phyloP scores from a whole-genome alignment of 30 jellyfish, hydroid and myxozoan genomes.

The Mastigias papua region DNA sequence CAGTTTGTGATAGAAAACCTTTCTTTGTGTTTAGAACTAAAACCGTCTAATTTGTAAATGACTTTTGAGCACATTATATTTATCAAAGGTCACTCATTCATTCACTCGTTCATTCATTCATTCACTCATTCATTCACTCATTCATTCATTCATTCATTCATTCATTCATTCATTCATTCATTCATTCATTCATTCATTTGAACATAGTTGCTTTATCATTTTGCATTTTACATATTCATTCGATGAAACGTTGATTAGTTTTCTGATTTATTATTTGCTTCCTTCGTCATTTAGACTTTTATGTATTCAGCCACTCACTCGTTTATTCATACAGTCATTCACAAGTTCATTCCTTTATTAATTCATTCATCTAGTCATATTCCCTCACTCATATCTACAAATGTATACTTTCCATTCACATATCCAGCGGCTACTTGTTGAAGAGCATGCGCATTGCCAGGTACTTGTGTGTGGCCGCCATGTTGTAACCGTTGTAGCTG shows the following conservation, averaged over 20 bases:
- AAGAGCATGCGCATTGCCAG: neutral
- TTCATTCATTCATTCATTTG: neutral
- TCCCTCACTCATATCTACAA: neutral
- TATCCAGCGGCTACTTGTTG: neutral
- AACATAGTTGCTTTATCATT: neutral
- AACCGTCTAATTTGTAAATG: too few relatives aligned
- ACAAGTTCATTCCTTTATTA: neutral
- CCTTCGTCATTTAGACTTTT: neutral
- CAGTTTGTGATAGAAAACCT: too few relatives aligned
- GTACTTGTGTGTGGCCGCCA: neutral
- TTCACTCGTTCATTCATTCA: too few relatives aligned
- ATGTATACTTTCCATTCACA: neutral
- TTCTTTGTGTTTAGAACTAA: too few relatives aligned
- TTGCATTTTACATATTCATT: too few relatives aligned
- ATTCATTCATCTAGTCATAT: neutral
- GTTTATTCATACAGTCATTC: neutral
- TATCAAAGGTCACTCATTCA: neutral
- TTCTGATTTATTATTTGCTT: too few relatives aligned
- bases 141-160: neutral
- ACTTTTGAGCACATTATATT: too few relatives aligned
- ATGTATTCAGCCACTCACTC: neutral
- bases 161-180: neutral
- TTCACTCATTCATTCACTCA: too few relatives aligned
- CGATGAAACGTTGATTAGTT: too few relatives aligned
- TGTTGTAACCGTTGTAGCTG: neutral